Evolutionary conservation across 2,797 vertebrate genomes (phyloP).

Genomic region (Pristis pectinata): DNA sequence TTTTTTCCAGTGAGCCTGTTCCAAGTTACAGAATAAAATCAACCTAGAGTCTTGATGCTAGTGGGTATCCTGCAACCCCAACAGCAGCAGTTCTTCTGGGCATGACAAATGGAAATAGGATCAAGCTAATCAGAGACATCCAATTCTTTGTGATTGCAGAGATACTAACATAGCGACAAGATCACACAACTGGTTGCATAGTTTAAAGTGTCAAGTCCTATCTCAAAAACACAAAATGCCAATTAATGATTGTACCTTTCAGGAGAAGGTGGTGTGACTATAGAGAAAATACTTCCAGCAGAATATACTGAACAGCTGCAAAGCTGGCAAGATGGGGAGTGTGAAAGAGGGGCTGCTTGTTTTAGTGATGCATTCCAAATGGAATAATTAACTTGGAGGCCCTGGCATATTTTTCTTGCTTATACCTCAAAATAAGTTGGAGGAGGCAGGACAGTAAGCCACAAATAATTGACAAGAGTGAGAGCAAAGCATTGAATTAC

Average conservation of each 20-base stretch:
- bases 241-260: not conserved
- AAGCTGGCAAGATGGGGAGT: not conserved
- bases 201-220: too few species aligned
- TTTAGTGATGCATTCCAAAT: not conserved
- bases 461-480: not conserved
- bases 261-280: not conserved
- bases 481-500: not conserved
- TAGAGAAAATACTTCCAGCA: too few species aligned
- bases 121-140: not conserved
- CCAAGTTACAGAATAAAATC: not conserved
- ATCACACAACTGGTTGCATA: not conserved
- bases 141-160: not conserved
- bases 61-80: not conserved
- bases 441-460: not conserved
- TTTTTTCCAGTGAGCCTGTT: not conserved
- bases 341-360: not conserved
- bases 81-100: not conserved
- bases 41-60: not conserved
- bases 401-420: not conserved
- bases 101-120: not conserved
- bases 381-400: not conserved
- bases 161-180: not conserved
- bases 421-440: not conserved
- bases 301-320: not conserved
- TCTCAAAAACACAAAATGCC: too few species aligned